Base-by-base conservation (phyloP, 1,140 invertebrate genomes). In the Pentalonia nigronervosa region DNA sequence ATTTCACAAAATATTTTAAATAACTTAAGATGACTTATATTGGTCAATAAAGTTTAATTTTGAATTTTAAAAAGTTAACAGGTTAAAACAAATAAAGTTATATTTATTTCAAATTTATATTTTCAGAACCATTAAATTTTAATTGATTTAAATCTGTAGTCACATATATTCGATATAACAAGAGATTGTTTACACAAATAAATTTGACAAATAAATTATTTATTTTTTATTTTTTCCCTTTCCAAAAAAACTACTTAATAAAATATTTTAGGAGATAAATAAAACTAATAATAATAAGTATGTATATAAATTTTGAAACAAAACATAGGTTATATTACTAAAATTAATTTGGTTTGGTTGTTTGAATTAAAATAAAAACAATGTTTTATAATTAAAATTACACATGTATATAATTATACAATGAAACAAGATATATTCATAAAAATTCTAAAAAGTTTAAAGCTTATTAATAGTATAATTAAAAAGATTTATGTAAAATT, bases 291-390 rank as follows among this genome's bases (percentile, higher is more conserved):
- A 60, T 60, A 60, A 30, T 60, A 60, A 60, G 41, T 45, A 90
- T 36, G 34, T 90, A 60, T 60, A 90, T 90, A 45, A 53, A 90
- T 90, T 41, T 60, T 36, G 60, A 90, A 56, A 90, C 36, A 90
- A 21, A 90, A 45, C 14, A 89, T 60, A 30, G 9, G 23, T 50
- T 53, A 34, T 36, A 53, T 36, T 21, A 34, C 30, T 50, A 56
- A 90, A 56, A 90, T 36, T 89, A 88, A 88, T 53, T 89, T 89
- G 87, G 88, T 90, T 89, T 56, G 88, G 50, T 90, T 60, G 89
- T 90, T 47, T 56, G 88, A 90, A 90, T 60, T 41, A 45, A 56
- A 90, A 53, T 23, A 56, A 90, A 90, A 90, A 89, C 36, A 36
- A 81, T 81, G 76, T 81, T 34, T 36, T 50, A 50, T 50, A 81